Conservation (phyloP, 2,888 invertebrate genomes). For the Agrochola litura region DNA sequence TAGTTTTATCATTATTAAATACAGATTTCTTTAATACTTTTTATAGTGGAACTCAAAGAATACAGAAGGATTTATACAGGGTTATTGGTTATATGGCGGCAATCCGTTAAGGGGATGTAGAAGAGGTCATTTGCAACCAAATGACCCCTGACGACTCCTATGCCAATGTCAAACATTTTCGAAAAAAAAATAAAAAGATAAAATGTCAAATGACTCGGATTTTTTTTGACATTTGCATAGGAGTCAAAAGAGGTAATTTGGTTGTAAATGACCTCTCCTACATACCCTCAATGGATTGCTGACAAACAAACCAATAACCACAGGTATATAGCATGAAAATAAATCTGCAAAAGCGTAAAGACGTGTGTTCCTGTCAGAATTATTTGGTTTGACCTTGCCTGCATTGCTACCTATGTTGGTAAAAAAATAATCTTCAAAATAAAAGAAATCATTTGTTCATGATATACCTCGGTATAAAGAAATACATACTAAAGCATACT, state of each 20-base stretch:
- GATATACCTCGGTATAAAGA: slow-evolving; percentile 39
- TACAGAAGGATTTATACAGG: not conserved
- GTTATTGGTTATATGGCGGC: no score
- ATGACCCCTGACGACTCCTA: no score
- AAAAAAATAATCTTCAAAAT: slow-evolving; percentile 1
- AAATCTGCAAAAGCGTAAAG: not conserved
- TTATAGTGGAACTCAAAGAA: not conserved
- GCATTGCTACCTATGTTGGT: not conserved
- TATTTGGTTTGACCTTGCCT: not conserved
- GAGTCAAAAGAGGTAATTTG: no score
- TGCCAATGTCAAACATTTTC: no score
- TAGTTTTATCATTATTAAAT: slow-evolving; percentile 22
- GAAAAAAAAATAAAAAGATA: no score
- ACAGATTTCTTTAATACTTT: slow-evolving; percentile 16
- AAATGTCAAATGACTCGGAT: no score
- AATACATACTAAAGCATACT: slow-evolving; percentile 36
- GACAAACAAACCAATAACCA: no score
- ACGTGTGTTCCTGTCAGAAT: not conserved
- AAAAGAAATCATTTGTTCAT: slow-evolving; percentile 22
- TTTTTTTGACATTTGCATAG: no score
- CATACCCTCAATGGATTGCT: no score
- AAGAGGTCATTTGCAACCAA: no score
- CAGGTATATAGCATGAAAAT: not conserved
- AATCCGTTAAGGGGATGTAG: no score
- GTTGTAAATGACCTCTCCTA: no score